Evolutionary conservation across 2,113 vertebrate species (phyloP).

Genomic region (Ahaetulla prasina): DNA sequence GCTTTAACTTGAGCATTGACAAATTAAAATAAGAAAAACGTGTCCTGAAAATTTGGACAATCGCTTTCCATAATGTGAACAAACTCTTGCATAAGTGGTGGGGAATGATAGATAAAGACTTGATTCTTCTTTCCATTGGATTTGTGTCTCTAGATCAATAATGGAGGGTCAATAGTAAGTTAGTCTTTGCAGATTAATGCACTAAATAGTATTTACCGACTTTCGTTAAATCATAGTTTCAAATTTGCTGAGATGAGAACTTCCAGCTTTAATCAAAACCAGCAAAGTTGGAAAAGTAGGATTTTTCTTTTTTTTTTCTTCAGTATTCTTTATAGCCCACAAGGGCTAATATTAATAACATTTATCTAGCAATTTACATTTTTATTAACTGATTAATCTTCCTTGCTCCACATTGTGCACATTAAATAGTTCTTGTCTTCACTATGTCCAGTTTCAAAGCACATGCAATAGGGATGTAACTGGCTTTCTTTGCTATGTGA

Average conservation of each 20-base stretch:
- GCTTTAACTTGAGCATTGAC: background rate
- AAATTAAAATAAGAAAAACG: background rate
- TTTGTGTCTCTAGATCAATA: background rate
- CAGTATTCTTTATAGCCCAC: constrained; percentile 5
- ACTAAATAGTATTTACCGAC: background rate
- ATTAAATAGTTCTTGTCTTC: constrained; percentile 14
- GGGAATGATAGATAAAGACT: background rate
- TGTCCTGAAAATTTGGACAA: background rate
- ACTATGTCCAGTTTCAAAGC: background rate
- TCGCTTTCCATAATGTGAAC: background rate
- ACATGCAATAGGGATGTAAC: background rate
- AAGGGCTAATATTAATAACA: constrained; percentile 32
- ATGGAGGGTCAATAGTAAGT: background rate
- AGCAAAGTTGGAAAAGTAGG: background rate
- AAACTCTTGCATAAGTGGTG: background rate
- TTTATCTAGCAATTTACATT: constrained; percentile 32
- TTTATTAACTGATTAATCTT: constrained; percentile 35
- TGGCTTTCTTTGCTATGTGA: background rate
- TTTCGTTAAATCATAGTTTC: background rate
- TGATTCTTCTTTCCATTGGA: background rate
- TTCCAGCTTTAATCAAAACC: background rate
- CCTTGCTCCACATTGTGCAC: background rate
- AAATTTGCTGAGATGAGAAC: background rate
- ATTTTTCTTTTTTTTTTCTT: background rate
- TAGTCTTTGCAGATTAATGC: background rate